Evolutionary conservation across 2,888 invertebrate species (phyloP).

Genomic region (Leucophora obtusa): DNA sequence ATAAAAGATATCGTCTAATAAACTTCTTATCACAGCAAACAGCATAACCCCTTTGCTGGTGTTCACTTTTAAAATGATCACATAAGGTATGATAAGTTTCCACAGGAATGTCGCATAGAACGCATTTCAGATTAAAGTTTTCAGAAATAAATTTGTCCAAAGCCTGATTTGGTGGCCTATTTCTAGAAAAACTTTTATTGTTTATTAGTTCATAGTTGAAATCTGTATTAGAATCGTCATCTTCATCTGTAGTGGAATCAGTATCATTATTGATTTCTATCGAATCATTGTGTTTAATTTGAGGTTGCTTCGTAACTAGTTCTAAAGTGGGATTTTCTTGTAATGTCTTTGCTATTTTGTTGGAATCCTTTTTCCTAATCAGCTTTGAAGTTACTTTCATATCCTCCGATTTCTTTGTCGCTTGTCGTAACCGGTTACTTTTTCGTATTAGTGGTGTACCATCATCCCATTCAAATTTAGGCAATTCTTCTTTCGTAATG

Average conservation of each 20-base stretch:
- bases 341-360: background rate
- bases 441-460: background rate
- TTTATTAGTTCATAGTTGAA: background rate
- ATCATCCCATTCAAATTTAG: background rate
- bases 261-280: no score
- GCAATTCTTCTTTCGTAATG: no score
- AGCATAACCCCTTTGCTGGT: background rate
- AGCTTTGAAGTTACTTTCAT: background rate
- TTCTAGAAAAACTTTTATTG: no score
- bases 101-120: background rate
- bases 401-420: background rate
- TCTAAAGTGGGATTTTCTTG: background rate
- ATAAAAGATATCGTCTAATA: background rate
- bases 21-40: background rate
- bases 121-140: background rate
- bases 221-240: background rate
- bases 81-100: background rate
- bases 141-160: conserved; percentile 63
- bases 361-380: background rate
- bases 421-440: background rate
- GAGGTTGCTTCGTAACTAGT: no score
- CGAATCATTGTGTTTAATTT: no score
- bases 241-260: no score
- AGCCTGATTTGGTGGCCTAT: conserved; percentile 56
- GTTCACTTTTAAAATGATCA: background rate